These are phyloP conservation scores for Drosophila bipectinata DNA, from an alignment of 1,140 invertebrate genomes.

Conservation along the genomic window DNA sequence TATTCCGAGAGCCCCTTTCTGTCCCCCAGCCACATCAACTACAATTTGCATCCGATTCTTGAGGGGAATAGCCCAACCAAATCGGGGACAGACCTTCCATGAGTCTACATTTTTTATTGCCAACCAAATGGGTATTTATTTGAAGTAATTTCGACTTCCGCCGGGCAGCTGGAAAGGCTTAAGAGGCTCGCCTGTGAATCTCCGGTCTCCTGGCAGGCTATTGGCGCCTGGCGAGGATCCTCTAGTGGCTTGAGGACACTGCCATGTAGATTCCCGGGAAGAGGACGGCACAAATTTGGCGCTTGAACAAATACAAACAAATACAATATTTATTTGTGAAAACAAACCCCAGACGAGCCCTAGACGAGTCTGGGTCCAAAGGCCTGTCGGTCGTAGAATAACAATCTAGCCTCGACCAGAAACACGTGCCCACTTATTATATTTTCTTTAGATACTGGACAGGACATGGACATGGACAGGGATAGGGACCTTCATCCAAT, in stretches of 20 bases:
- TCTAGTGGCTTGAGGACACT: constrained; percentile 1
- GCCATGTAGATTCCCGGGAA: constrained; percentile 37
- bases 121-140: neutral
- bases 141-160: constrained; percentile 34
- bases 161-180: constrained; percentile 67
- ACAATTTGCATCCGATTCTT: neutral
- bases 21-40: too few species aligned
- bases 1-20: too few species aligned
- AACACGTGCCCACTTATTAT: constrained; percentile 82
- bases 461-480: neutral
- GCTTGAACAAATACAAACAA: constrained; percentile 71
- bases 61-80: neutral
- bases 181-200: constrained; percentile 17
- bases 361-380: constrained; percentile 19
- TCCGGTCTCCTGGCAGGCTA: neutral
- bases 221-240: constrained; percentile 50
- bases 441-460: constrained; percentile 29
- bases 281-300: constrained; percentile 52
- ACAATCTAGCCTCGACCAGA: constrained; percentile 40
- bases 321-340: constrained; percentile 74
- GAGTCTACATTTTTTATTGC: neutral
- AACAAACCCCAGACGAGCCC: constrained; percentile 55
- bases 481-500: neutral
- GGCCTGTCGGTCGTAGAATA: constrained; percentile 63
- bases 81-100: neutral